phyloP scores from a whole-genome alignment of 2,113 vertebrate species.

The Jaculus jaculus region DNA sequence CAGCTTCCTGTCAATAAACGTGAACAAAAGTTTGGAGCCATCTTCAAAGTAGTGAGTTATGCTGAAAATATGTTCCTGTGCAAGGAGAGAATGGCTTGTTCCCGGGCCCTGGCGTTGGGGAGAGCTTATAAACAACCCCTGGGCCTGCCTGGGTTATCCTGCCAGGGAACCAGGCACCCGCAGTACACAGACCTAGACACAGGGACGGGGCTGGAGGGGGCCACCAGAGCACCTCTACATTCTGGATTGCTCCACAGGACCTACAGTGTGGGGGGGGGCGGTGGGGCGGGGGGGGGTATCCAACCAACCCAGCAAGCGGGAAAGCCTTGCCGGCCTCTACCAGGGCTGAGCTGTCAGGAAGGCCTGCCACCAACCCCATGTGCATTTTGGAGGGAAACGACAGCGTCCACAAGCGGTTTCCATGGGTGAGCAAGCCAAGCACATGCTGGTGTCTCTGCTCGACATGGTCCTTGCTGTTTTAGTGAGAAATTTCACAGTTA shows the following conservation, averaged over 20 bases:
- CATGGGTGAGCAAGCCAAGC: slow-evolving; percentile 77
- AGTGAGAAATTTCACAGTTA: slow-evolving; percentile 79
- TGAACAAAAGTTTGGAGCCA: slow-evolving; percentile 86
- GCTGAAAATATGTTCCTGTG: slow-evolving; percentile 84
- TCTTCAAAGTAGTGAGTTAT: slow-evolving; percentile 88
- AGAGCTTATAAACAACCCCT: slow-evolving; percentile 79
- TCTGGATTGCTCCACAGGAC: not conserved
- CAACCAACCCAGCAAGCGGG: not conserved
- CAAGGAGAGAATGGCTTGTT: slow-evolving; percentile 69
- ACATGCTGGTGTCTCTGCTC: slow-evolving; percentile 60
- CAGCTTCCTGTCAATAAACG: slow-evolving; percentile 89
- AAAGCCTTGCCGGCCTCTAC: rapidly evolving
- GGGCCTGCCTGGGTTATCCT: not conserved
- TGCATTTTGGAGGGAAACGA: slow-evolving; percentile 44
- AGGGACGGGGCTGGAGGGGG: not conserved
- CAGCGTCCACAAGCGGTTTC: slow-evolving; percentile 62
- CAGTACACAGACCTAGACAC: not conserved
- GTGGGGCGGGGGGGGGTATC: not conserved
- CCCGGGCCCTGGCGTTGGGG: slow-evolving; percentile 64
- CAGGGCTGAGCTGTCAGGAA: rapidly evolving
- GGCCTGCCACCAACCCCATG: not conserved
- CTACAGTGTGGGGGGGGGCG: not conserved
- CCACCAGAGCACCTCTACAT: not conserved
- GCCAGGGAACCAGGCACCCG: not conserved
- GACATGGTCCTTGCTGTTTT: slow-evolving; percentile 73